Conservation (phyloP, 1,140 invertebrate species). For the Manduca sexta region DNA sequence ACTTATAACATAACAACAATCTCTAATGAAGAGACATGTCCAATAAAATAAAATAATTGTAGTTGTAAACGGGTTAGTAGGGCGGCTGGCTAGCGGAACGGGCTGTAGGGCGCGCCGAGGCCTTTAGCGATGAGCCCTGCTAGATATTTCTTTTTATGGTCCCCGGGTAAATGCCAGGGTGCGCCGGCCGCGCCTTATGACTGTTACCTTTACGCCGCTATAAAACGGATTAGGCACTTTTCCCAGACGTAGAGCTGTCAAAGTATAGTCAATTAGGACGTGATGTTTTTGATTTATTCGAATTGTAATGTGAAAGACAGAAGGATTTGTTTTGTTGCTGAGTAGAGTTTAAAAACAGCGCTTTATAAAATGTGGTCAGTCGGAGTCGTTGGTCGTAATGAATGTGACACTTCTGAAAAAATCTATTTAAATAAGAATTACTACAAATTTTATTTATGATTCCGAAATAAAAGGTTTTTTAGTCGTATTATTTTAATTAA, state of each 20-base stretch:
- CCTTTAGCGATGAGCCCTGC: constrained; percentile 58
- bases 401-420: too few relatives aligned
- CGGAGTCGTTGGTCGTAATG: too few relatives aligned
- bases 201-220: constrained; percentile 29
- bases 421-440: too few relatives aligned
- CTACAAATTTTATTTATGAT: too few relatives aligned
- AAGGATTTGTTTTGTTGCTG: too few relatives aligned
- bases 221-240: constrained; percentile 18
- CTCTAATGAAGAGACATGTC: neutral
- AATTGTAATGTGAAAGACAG: too few relatives aligned
- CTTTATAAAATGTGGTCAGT: too few relatives aligned
- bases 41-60: neutral
- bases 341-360: too few relatives aligned
- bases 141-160: constrained; percentile 70
- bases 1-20: too few relatives aligned
- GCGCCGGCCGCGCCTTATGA: constrained; percentile 49
- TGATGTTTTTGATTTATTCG: too few relatives aligned
- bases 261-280: neutral
- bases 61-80: constrained; percentile 50
- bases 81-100: constrained; percentile 37
- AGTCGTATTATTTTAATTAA: too few relatives aligned
- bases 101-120: constrained; percentile 51
- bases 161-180: constrained; percentile 66
- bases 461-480: too few relatives aligned
- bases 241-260: constrained; percentile 16